Evolutionary conservation across 2,797 vertebrate genomes (phyloP).

Genomic region (Coreius guichenoti): DNA sequence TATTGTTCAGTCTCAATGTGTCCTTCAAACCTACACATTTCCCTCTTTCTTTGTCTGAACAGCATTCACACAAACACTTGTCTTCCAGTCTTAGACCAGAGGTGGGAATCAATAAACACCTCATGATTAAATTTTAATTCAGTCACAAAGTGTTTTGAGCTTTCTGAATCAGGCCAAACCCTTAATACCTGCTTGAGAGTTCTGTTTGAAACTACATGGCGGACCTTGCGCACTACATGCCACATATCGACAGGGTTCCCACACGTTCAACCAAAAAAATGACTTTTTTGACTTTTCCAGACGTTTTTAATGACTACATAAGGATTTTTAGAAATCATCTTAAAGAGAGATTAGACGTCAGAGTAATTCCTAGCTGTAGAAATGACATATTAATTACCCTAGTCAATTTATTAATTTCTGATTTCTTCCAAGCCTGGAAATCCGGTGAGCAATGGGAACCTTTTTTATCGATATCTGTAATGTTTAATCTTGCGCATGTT

Average conservation of each 20-base stretch:
- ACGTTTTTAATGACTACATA: not conserved
- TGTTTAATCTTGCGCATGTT: not conserved
- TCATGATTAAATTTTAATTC: not conserved
- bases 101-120: not conserved
- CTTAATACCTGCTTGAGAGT: not conserved
- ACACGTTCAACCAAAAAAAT: not conserved
- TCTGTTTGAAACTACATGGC: not conserved
- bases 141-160: not conserved
- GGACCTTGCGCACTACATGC: not conserved
- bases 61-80: not conserved
- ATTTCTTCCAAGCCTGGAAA: not conserved
- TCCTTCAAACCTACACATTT: not conserved
- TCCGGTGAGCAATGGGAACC: not conserved
- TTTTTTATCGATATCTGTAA: not conserved
- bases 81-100: conserved; percentile 15
- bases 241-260: not conserved
- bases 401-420: not conserved
- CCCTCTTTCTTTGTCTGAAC: not conserved
- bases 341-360: not conserved
- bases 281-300: not conserved
- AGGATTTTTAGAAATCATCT: not conserved
- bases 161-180: not conserved
- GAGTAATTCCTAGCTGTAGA: not conserved
- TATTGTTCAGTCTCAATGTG: not conserved
- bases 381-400: not conserved